These are phyloP conservation scores for Calephelis virginiensis DNA, from an alignment of 1,140 invertebrate genomes.

Conservation along the genomic window DNA sequence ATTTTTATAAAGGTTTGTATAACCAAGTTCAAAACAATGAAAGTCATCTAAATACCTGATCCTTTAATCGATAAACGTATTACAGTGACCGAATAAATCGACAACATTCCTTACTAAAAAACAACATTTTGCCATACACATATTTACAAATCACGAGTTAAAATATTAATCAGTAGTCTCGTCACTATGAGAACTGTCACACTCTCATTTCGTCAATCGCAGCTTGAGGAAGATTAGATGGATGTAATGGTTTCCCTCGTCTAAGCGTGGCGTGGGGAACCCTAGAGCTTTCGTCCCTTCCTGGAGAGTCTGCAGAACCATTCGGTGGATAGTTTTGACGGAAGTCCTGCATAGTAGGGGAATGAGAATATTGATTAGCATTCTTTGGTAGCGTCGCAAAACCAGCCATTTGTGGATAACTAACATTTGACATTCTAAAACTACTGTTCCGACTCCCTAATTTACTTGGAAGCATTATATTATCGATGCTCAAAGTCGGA, in stretches of 20 bases:
- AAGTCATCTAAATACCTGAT: slow-evolving; percentile 28
- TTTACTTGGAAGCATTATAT: slow-evolving; percentile 74
- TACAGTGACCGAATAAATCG: slow-evolving; percentile 53
- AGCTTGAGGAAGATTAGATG: slow-evolving; percentile 82
- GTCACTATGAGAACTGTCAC: slow-evolving; percentile 80
- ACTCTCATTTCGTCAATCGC: slow-evolving; percentile 91
- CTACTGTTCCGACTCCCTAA: slow-evolving; percentile 66
- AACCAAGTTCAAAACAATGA: slow-evolving; percentile 15
- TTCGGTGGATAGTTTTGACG: slow-evolving; percentile 69
- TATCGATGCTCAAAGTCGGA: slow-evolving; percentile 71
- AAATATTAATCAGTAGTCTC: slow-evolving; percentile 1
- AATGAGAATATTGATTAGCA: slow-evolving; percentile 69
- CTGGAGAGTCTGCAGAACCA: slow-evolving; percentile 53
- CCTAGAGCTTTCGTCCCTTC: slow-evolving; percentile 47
- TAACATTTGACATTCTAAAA: slow-evolving; percentile 64
- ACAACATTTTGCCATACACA: slow-evolving; percentile 38
- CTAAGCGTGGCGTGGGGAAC: slow-evolving; percentile 68
- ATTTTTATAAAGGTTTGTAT: no score
- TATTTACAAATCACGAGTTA: slow-evolving; percentile 51
- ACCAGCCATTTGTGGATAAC: slow-evolving; percentile 64
- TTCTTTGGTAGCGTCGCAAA: slow-evolving; percentile 76
- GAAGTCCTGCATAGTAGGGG: slow-evolving; percentile 68
- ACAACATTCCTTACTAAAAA: slow-evolving; percentile 50
- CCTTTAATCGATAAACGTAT: slow-evolving; percentile 62
- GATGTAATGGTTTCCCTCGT: slow-evolving; percentile 55